Conservation (phyloP, 2,888 invertebrate genomes). For the Tinea semifulvella region DNA sequence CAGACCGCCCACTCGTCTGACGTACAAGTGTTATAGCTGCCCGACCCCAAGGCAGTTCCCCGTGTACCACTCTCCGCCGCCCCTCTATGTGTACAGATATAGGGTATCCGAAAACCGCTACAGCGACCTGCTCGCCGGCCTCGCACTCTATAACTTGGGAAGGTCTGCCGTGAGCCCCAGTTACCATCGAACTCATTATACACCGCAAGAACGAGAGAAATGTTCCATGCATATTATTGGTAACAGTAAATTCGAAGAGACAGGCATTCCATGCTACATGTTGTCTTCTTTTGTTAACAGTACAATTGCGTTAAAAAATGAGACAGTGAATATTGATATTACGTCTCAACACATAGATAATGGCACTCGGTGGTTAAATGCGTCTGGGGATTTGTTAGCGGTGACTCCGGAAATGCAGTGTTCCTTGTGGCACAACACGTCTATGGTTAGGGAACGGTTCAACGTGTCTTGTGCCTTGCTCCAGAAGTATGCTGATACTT, state of each 20-base stretch:
- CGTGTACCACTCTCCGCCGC: slow-evolving; percentile 44
- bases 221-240: slow-evolving; percentile 8
- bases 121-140: slow-evolving; percentile 42
- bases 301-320: not conserved
- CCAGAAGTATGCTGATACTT: slow-evolving; percentile 5
- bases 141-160: slow-evolving; percentile 55
- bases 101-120: slow-evolving; percentile 42
- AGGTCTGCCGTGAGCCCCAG: slow-evolving; percentile 26
- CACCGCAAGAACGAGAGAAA: not conserved
- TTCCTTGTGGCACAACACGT: slow-evolving; percentile 3
- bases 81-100: slow-evolving; percentile 48
- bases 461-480: slow-evolving; percentile 1
- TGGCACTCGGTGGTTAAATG: slow-evolving; percentile 23
- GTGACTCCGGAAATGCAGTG: slow-evolving; percentile 7
- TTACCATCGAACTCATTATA: not conserved
- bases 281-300: slow-evolving; percentile 6
- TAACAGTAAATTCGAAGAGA: slow-evolving; percentile 2
- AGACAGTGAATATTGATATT: not conserved
- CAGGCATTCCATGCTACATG: slow-evolving; percentile 2
- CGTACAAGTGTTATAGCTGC: slow-evolving; percentile 44
- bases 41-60: slow-evolving; percentile 36
- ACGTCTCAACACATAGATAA: not conserved
- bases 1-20: slow-evolving; percentile 44
- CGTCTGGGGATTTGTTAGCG: not conserved
- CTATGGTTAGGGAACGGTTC: not conserved